Evolutionary conservation across 2,797 vertebrate species (phyloP), one percentile per base, ranked within the genome.

Genomic region (Phrynocephalus guinanensis): DNA sequence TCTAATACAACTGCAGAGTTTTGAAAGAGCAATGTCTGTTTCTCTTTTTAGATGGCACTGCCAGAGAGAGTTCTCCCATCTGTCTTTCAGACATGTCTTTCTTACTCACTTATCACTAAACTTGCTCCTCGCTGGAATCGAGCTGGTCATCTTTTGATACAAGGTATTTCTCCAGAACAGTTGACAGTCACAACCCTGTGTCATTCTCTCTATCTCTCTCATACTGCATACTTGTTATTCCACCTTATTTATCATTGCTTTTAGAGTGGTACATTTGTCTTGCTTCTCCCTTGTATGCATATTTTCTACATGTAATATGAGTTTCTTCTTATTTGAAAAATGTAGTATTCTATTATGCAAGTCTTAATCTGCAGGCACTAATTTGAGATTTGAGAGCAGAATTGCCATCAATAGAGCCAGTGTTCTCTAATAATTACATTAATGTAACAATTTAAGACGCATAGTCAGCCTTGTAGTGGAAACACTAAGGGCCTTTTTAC

Each of bases 91-190:
- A 91, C 87, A 33, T 99, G 98, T 90, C 94, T 99, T 79, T 98
- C 97, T 13, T 99, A 97, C 93, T 97, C 98, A 13, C 92, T 98
- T 82, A 95, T 90, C 26, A 93, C 96, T 89, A 96, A 96, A 92
- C 96, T 99, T 93, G 91, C 98, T 88, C 98, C 98, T 75, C 88
- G 92, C 68, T 99, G 98, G 98, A 99, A 99, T 92, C 98, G 97
- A 95, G 97, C 96, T 48, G 98, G 98, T 71, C 97, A 97, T 92
- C 97, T 97, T 91, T 95, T 99, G 87, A 94, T 99, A 89, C 95
- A 96, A 95, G 98, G 98, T 99, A 93, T 90, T 63, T 92, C 20
- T 50, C 84, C n/a, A 30, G 50, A 84, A 3, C 11, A 30, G 85
- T 85, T 86, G 26, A 2, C 76, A 93, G 86, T 80, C 28, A 56